A percentile compares a stretch with the other conserved stretches of the same genome.
phyloP scores from a whole-genome alignment of 2,888 invertebrate species.

The Pyrrhia umbra region DNA sequence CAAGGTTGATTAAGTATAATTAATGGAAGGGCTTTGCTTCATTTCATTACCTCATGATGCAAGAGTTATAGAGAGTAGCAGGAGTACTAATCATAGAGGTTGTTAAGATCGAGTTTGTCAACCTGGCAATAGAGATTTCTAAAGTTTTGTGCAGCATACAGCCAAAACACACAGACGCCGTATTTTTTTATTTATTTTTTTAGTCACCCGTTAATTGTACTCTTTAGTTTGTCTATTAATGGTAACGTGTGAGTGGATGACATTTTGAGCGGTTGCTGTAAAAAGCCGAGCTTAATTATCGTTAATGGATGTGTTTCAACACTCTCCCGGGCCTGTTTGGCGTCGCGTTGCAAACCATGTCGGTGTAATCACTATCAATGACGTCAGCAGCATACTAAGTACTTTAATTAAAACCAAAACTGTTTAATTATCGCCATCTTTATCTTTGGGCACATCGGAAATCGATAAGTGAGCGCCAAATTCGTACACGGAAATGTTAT shows the following conservation, averaged over 20 bases:
- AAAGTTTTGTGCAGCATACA: not conserved
- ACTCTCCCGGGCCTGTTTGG: conserved; percentile 54
- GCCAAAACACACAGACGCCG: not conserved
- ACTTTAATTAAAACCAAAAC: conserved; percentile 40
- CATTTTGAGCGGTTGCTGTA: conserved; percentile 59
- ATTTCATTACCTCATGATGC: not conserved
- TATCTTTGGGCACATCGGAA: conserved; percentile 38
- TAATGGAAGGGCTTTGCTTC: not conserved
- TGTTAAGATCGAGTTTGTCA: not conserved
- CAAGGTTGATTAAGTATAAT: not conserved
- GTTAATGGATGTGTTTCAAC: conserved; percentile 68
- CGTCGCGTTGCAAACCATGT: conserved; percentile 63
- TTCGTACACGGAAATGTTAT: conserved; percentile 36
- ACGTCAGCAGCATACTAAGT: conserved; percentile 53
- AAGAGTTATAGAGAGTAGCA: not conserved
- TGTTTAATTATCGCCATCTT: conserved; percentile 36
- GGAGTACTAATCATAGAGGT: not conserved
- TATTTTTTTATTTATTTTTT: not conserved
- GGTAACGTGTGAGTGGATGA: conserved; percentile 49
- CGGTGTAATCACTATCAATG: conserved; percentile 63
- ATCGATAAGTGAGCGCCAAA: conserved; percentile 41
- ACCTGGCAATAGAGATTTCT: not conserved
- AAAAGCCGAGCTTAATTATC: conserved; percentile 65
- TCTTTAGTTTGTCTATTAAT: conserved; percentile 51
- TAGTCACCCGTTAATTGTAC: conserved; percentile 30